Base-by-base conservation (phyloP, 1,140 invertebrate genomes). In the Drosophila albomicans region DNA sequence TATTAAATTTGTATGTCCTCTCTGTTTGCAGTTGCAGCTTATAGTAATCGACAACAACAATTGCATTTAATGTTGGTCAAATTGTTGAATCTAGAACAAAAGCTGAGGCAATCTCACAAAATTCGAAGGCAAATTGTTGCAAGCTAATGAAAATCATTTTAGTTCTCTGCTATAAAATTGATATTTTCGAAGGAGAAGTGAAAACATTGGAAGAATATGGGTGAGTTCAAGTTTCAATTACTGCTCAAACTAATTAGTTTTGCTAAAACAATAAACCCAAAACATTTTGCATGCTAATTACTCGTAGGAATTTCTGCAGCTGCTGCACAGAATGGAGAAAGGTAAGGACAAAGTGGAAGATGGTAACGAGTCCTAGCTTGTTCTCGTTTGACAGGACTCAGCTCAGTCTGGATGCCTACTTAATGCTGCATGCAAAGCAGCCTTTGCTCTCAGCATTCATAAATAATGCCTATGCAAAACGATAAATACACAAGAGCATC, bases 381-480 rank as follows among this genome's bases (percentile, higher is more conserved):
- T 51, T 13, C 13, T 56, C 64, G 67, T 43, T 57, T 52, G 68
- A 56, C 49, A 68, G 48, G 46, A 58, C 43, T 43, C 41, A 43
- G 56, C 25, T 51, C 45, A 49, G 62, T 6, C 32, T 46, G 30
- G 35, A 75, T 74, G 80, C 81, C 51, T 67, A 84, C 67, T 85
- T 89, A 78, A 84, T 73, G 67, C 84, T 75, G 77, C 64, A 69
- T 71, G 54, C 70, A 67, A 56, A 59, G 70, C 65, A 66, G 59
- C 58, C 67, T 35, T 69, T 56, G 72, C 56, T 66, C 35, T 56
- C 41, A 15, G 51, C 57, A 68, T 75, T 67, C 82, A 88, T 88
- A 90, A 89, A 76, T 89, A 88, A 88, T 88, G 74, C 85, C 78
- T 76, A 85, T 81, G 85, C 84, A 89, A 81, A 88, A 85, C 78